Evolutionary conservation across 2,888 invertebrate species (phyloP).

Genomic region (Cyclophora albipunctata): DNA sequence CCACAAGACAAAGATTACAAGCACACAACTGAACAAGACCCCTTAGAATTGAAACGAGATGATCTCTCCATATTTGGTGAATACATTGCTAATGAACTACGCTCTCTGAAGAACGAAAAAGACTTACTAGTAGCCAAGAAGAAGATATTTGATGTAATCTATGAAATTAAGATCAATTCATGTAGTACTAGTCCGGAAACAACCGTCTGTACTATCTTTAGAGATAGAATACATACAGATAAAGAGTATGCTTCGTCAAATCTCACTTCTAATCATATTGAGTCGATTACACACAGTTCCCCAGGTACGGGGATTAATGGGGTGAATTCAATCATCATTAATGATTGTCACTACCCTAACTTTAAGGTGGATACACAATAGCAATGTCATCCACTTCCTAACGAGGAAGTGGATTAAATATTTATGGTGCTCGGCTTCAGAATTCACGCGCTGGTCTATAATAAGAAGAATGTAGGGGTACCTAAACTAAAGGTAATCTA

Average conservation of each 20-base stretch:
- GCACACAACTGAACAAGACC: constrained; percentile 23
- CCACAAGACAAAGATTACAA: constrained; percentile 37
- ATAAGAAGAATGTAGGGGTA: too few species aligned
- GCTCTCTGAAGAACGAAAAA: constrained; percentile 72
- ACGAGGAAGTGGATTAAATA: constrained; percentile 53
- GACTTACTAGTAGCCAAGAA: constrained; percentile 74
- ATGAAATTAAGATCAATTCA: constrained; percentile 76
- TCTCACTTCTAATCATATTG: too few species aligned
- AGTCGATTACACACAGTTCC: too few species aligned
- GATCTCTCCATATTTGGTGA: constrained; percentile 77
- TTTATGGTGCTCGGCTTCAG: too few species aligned
- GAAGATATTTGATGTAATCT: constrained; percentile 76
- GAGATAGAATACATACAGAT: constrained; percentile 36
- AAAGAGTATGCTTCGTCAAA: constrained; percentile 30
- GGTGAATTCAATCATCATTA: constrained; percentile 52
- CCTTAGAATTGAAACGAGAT: constrained; percentile 42
- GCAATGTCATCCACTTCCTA: constrained; percentile 57
- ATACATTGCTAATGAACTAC: constrained; percentile 76
- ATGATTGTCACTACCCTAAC: constrained; percentile 58
- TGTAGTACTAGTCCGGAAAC: constrained; percentile 48
- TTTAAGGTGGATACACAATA: constrained; percentile 66
- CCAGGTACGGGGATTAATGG: constrained; percentile 41
- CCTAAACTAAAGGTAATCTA: too few species aligned
- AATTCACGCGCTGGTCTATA: too few species aligned
- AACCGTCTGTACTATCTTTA: constrained; percentile 41